A percentile compares a stretch with the other conserved stretches of the same genome.
phyloP scores from a whole-genome alignment of 2,888 invertebrate genomes.

The Amblyjoppa proteus region DNA sequence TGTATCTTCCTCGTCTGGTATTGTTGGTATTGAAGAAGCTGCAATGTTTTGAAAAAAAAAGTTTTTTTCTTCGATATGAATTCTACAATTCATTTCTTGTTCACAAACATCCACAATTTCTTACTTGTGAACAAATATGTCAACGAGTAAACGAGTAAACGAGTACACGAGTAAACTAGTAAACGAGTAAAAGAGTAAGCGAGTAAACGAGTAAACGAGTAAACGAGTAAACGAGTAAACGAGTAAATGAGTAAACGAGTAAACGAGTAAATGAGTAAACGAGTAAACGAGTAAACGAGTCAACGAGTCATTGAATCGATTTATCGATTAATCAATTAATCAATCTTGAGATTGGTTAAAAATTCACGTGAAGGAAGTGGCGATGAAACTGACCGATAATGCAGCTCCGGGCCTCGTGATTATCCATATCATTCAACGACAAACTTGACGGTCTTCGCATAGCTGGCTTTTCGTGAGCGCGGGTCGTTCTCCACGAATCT shows the following conservation, averaged over 20 bases:
- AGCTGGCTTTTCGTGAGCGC: constrained; percentile 45
- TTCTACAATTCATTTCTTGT: not conserved
- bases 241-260: no score
- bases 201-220: not conserved
- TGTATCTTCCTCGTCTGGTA: constrained; percentile 74
- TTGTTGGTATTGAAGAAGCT: constrained; percentile 75
- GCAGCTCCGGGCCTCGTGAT: constrained; percentile 66
- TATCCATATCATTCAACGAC: constrained; percentile 67
- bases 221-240: not conserved
- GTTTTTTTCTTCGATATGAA: not conserved
- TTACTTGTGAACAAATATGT: not conserved
- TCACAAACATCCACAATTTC: not conserved
- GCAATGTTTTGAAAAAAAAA: constrained; percentile 33
- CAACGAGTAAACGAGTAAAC: not conserved
- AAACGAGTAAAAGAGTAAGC: not conserved
- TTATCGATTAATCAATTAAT: not conserved
- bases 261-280: no score
- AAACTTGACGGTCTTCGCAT: constrained; percentile 89
- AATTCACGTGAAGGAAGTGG: not conserved
- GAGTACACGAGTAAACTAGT: not conserved
- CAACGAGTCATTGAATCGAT: not conserved
- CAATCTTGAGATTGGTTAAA: not conserved
- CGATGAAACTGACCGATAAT: constrained; percentile 51
- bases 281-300: not conserved
- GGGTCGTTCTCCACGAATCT: constrained; percentile 67